Percentiles rank a stretch among this genome's conserved stretches.
phyloP scores from a whole-genome alignment of 23 tunicate species.

The Clavelina lepadiformis region DNA sequence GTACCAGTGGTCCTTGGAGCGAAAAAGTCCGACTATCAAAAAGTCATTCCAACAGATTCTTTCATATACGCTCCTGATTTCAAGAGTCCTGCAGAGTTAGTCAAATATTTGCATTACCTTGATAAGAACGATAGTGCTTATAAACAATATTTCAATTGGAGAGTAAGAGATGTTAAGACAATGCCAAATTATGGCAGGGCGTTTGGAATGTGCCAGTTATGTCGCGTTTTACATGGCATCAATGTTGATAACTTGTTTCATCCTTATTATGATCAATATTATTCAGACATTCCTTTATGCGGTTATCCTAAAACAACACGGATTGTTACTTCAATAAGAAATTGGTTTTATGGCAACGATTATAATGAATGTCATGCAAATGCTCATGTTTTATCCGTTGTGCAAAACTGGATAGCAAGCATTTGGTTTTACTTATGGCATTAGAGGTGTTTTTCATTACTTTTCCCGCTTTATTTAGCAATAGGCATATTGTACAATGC shows the following conservation, averaged over 20 bases:
- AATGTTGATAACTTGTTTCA: slow-evolving; percentile 3
- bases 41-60: slow-evolving; percentile 16
- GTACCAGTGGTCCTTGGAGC: slow-evolving; percentile 36
- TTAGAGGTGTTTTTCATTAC: too few relatives aligned
- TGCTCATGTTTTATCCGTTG: too few relatives aligned
- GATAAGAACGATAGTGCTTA: slow-evolving; percentile 16
- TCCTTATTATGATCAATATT: background rate
- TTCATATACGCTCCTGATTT: slow-evolving; percentile 18
- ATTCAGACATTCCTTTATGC: slow-evolving; percentile 1
- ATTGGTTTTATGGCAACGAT: slow-evolving; percentile 5
- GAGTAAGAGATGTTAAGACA: too few relatives aligned
- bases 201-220: background rate
- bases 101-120: slow-evolving; percentile 6
- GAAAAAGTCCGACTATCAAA: background rate
- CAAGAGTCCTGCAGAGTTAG: background rate
- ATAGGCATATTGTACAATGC: too few relatives aligned
- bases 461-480: too few relatives aligned
- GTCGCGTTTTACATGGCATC: background rate
- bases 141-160: slow-evolving; percentile 21
- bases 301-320: background rate
- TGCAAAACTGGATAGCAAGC: too few relatives aligned
- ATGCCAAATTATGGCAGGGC: background rate
- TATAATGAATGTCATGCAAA: slow-evolving; percentile 4
- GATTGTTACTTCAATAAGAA: background rate
- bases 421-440: too few relatives aligned